Evolutionary conservation across 1,140 invertebrate genomes (phyloP), one percentile per base, ranked within the genome.

Genomic region (Lucilia sericata): DNA sequence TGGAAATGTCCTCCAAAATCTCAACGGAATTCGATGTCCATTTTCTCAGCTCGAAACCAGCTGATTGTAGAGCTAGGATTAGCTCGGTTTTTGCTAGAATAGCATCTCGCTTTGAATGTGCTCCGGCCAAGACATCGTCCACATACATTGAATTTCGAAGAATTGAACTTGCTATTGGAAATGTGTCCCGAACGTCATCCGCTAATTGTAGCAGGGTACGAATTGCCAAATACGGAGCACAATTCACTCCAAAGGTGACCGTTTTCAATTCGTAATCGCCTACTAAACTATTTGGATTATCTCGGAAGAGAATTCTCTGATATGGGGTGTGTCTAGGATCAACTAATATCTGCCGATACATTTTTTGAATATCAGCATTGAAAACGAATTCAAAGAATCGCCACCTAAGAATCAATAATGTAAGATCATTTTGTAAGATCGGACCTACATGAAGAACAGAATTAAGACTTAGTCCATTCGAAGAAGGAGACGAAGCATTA

Each of bases 1-100:
- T n/a, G n/a, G n/a, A n/a, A n/a, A n/a, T n/a, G n/a, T n/a, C n/a
- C n/a, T n/a, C n/a, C n/a, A 51, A 17, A 42, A 14, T 5, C 83
- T 84, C 76, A 17, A 47, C 30, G 25, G 55, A 60, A 25, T 84
- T 84, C 5, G 83, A 60, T 19, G 83, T 84, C 76, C 76, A 84
- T 74, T 84, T 84, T 60, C 83, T 21, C 34, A 84, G 36, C 13
- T 49, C 21, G 42, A 81, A 74, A 2, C 76, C 76, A 8, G 55
- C 76, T n/a, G 25, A 70, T n/a, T 42, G 5, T 30, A 84, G 21
- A 70, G 55, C 47, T 8, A 7, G 5, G 5, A 60, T 49, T 34
- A 82, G 55, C 51, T 82, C 19, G 12, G 82, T 47, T 42, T 74
- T 47, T 2, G 42, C 42, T 42, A 30, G 13, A 17, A 19, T 60